Evolutionary conservation across 2,888 invertebrate species (phyloP).

Genomic region (Leptothorax acervorum): DNA sequence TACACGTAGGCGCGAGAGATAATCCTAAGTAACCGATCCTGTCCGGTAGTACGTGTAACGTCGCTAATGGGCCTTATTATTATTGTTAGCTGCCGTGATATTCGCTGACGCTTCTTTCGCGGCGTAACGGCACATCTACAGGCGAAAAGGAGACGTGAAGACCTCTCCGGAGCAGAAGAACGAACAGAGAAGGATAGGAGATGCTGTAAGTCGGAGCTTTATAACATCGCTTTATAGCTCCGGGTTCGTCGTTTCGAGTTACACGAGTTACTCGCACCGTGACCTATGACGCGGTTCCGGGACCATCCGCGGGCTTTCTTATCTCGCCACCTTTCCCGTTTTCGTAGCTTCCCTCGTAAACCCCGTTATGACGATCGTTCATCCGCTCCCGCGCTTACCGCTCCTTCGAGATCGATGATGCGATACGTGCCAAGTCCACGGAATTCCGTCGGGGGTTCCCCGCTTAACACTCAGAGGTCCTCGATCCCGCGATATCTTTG

Average conservation of each 20-base stretch:
- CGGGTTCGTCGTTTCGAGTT: slow-evolving; percentile 81
- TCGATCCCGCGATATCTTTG: slow-evolving; percentile 1
- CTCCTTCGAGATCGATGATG: slow-evolving; percentile 40
- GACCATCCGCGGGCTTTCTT: slow-evolving; percentile 66
- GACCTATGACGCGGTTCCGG: slow-evolving; percentile 70
- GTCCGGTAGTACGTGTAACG: slow-evolving; percentile 64
- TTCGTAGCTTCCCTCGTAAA: slow-evolving; percentile 55
- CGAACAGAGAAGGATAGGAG: slow-evolving; percentile 17
- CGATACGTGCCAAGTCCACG: slow-evolving; percentile 28
- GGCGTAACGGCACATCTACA: slow-evolving; percentile 70
- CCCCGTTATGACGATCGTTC: slow-evolving; percentile 73
- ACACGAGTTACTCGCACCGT: slow-evolving; percentile 76
- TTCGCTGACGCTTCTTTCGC: slow-evolving; percentile 54
- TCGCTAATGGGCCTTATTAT: slow-evolving; percentile 50
- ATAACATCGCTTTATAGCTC: slow-evolving; percentile 63
- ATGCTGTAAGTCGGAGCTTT: slow-evolving; percentile 41
- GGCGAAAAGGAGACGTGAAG: slow-evolving; percentile 16
- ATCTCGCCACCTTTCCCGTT: slow-evolving; percentile 74
- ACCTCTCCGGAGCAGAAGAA: background rate
- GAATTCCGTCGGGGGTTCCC: slow-evolving; percentile 30
- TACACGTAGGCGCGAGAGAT: slow-evolving; percentile 62
- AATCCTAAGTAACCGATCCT: slow-evolving; percentile 73
- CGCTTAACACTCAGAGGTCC: background rate
- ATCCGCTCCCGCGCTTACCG: slow-evolving; percentile 60
- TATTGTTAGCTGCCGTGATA: slow-evolving; percentile 31